Conservation (phyloP, 2,113 vertebrate genomes). For the Oryzias woworae region DNA sequence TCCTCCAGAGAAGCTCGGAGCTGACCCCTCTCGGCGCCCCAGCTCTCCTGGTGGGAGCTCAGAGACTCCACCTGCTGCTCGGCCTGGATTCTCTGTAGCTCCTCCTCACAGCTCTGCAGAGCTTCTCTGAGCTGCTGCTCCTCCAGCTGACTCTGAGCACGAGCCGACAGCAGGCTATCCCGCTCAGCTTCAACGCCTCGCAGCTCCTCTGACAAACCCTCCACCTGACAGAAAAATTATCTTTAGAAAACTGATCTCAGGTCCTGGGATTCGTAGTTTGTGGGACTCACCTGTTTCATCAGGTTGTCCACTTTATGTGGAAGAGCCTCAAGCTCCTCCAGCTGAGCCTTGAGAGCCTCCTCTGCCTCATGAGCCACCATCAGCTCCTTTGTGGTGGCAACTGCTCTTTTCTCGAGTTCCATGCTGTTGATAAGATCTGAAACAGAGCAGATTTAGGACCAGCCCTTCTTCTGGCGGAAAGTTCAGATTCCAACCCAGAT, state of each 20-base stretch:
- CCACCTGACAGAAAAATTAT: slow-evolving; percentile 57
- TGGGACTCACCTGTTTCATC: slow-evolving; percentile 70
- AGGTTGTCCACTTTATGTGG: slow-evolving; percentile 73
- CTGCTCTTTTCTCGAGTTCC: slow-evolving; percentile 77
- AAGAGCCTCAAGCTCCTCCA: slow-evolving; percentile 52
- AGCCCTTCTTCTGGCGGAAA: background rate
- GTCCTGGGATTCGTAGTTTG: background rate
- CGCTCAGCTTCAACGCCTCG: slow-evolving; percentile 60
- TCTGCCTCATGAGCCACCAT: slow-evolving; percentile 64
- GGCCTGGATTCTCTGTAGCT: slow-evolving; percentile 45
- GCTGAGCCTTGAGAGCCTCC: slow-evolving; percentile 27
- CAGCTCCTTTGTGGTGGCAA: slow-evolving; percentile 76
- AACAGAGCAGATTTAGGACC: slow-evolving; percentile 1
- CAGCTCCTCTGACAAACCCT: slow-evolving; percentile 74
- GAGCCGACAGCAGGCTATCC: slow-evolving; percentile 69
- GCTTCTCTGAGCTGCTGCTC: slow-evolving; percentile 63
- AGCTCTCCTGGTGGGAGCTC: slow-evolving; percentile 50
- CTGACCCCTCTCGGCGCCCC: slow-evolving; percentile 52
- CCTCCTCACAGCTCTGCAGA: slow-evolving; percentile 51
- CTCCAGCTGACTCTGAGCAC: slow-evolving; percentile 54
- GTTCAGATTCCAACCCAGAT: too few species aligned
- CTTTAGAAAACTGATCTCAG: too few species aligned
- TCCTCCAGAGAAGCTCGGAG: slow-evolving; percentile 47
- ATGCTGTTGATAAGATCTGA: slow-evolving; percentile 72
- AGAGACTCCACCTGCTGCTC: slow-evolving; percentile 67